A percentile compares a stretch with the other conserved stretches of the same genome.
Evolutionary conservation across 2,797 vertebrate species (phyloP).

Genomic region (Peromyscus melanophrys): DNA sequence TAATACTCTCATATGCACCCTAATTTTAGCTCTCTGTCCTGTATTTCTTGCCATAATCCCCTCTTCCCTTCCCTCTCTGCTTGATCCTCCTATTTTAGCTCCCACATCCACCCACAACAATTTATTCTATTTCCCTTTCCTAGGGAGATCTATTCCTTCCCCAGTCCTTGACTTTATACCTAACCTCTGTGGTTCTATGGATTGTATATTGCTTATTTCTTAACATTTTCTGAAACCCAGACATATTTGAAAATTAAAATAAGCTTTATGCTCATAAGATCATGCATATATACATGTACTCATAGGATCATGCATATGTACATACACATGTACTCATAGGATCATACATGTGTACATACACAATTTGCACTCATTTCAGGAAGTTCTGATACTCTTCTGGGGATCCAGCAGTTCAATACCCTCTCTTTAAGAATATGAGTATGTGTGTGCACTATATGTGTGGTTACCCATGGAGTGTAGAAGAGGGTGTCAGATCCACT

Average conservation of each 20-base stretch:
- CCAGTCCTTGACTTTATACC: neutral
- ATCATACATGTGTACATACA: neutral
- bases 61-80: neutral
- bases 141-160: neutral
- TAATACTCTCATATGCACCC: neutral
- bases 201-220: neutral
- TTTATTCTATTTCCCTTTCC: neutral
- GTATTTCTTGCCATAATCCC: neutral
- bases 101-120: neutral
- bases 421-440: neutral
- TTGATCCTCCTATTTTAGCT: neutral
- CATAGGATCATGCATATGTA: neutral
- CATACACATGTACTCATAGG: neutral
- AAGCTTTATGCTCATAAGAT: neutral
- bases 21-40: neutral
- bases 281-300: neutral
- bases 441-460: neutral
- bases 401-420: neutral
- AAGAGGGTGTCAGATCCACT: neutral
- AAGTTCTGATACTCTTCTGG: neutral
- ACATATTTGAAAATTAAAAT: neutral
- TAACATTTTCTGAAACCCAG: neutral
- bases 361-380: neutral
- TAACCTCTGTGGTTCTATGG: neutral
- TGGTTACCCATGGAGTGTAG: neutral